Percentiles rank a stretch among this genome's conserved stretches.
These are phyloP conservation scores for Polymixis lichenea DNA, from an alignment of 2,888 invertebrate species.

Conservation along the genomic window DNA sequence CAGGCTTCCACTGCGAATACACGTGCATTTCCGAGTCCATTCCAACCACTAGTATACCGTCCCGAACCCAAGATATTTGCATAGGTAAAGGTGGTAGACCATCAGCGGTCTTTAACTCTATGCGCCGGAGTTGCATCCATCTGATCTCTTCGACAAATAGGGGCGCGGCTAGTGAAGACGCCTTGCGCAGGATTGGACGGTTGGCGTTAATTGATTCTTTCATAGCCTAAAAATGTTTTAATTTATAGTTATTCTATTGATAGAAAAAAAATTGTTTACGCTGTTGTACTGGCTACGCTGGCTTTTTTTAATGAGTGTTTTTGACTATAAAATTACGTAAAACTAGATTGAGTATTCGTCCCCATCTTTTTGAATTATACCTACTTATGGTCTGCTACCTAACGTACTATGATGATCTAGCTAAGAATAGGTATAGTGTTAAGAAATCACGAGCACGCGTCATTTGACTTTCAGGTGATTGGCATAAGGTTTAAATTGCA, in stretches of 20 bases:
- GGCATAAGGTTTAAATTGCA: conserved; percentile 10
- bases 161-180: conserved; percentile 97
- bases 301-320: background rate
- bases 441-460: background rate
- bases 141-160: conserved; percentile 97
- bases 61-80: conserved; percentile 99
- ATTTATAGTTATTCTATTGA: background rate
- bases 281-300: background rate
- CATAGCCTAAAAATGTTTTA: conserved; percentile 91
- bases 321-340: background rate
- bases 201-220: conserved; percentile 96
- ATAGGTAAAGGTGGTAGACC: conserved; percentile 99
- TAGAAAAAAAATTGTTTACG: background rate
- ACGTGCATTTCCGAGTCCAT: conserved; percentile 99
- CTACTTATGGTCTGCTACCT: background rate
- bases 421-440: background rate
- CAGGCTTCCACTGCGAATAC: conserved; percentile 99
- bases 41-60: conserved; percentile 99
- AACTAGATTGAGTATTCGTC: background rate
- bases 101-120: conserved; percentile 97
- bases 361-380: background rate
- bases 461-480: background rate
- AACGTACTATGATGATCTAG: background rate
- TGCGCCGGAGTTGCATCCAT: conserved; percentile 98
- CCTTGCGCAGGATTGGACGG: conserved; percentile 96